phyloP scores from a whole-genome alignment of 2,113 vertebrate genomes.

The Lipotes vexillifer region DNA sequence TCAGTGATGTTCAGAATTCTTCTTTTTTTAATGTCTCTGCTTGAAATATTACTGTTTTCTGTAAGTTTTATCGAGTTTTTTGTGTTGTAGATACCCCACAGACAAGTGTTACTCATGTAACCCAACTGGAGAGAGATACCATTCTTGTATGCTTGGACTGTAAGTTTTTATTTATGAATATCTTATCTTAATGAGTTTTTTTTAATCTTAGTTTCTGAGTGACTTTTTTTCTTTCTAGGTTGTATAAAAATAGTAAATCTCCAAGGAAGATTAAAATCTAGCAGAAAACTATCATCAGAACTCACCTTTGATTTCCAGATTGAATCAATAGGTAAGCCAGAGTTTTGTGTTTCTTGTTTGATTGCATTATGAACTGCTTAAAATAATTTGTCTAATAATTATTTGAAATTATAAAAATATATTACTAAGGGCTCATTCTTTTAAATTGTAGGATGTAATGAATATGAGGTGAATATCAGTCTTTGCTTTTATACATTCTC shows the following conservation, averaged over 20 bases:
- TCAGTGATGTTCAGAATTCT: background rate
- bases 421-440: background rate
- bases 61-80: constrained; percentile 8
- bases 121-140: constrained; percentile 97
- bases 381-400: background rate
- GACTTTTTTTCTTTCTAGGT: constrained; percentile 80
- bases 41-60: background rate
- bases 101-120: constrained; percentile 95
- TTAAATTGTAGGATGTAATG: background rate
- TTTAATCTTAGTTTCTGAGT: constrained; percentile 31
- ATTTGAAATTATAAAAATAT: background rate
- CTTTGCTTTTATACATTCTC: background rate
- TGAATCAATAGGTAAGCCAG: constrained; percentile 91
- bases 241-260: constrained; percentile 99
- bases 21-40: background rate
- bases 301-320: constrained; percentile 99
- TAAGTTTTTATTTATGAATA: constrained; percentile 81
- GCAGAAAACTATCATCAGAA: constrained; percentile 94
- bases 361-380: background rate
- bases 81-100: constrained; percentile 90
- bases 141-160: constrained; percentile 97
- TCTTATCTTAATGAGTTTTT: background rate
- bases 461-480: background rate
- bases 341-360: constrained; percentile 13
- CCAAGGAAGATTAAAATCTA: constrained; percentile 96